phyloP scores from a whole-genome alignment of 2,888 invertebrate genomes.

The Gryllus longicercus region DNA sequence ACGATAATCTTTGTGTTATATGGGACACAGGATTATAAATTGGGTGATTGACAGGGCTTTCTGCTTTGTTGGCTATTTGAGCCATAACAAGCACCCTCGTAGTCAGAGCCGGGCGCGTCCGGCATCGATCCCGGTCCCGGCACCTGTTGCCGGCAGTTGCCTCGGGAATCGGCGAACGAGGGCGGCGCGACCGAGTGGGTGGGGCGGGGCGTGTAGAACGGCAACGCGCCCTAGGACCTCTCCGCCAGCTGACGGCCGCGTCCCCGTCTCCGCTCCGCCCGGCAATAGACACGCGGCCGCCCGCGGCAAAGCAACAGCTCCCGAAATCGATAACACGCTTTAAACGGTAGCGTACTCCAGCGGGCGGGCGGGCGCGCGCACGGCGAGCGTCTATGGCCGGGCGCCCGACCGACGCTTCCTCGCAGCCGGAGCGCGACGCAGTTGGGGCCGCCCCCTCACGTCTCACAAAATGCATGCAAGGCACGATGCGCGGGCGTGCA shows the following conservation, averaged over 20 bases:
- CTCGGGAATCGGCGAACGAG: neutral
- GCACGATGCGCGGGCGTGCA: neutral
- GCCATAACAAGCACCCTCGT: neutral
- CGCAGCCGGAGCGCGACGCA: too few relatives aligned
- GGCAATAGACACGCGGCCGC: neutral
- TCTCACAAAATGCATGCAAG: neutral
- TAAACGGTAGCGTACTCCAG: conserved; percentile 8
- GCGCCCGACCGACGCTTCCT: too few relatives aligned
- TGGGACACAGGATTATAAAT: too few relatives aligned
- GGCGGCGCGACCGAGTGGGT: neutral
- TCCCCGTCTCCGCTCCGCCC: neutral
- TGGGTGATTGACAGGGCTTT: too few relatives aligned
- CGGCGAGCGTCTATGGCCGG: too few relatives aligned
- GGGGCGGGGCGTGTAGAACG: neutral
- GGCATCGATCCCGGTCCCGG: neutral
- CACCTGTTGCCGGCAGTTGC: neutral
- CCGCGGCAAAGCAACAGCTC: neutral
- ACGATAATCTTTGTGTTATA: too few relatives aligned
- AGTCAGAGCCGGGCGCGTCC: neutral
- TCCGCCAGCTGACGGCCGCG: neutral
- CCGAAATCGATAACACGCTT: neutral
- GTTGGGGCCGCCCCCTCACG: too few relatives aligned
- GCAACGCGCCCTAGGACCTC: neutral
- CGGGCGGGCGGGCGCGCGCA: neutral
- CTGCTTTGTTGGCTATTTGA: too few relatives aligned